A percentile compares a stretch with the other conserved stretches of the same genome.
Evolutionary conservation across 1,140 invertebrate species (phyloP).

Genomic region (Mya arenaria): DNA sequence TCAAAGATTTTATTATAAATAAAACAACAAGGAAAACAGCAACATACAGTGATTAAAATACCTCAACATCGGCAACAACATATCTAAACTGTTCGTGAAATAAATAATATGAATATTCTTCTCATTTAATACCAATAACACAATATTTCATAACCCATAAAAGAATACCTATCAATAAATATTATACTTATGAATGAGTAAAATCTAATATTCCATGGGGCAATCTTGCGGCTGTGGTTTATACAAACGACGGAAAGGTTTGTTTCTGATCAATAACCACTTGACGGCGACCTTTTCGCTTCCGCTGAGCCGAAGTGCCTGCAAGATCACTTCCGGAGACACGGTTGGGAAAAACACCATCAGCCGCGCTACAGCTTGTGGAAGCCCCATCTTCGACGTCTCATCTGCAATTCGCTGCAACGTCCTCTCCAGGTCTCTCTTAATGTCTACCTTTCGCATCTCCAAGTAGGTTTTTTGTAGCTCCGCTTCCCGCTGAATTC

Average conservation of each 20-base stretch:
- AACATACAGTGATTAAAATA: too few relatives aligned
- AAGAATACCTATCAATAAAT: too few relatives aligned
- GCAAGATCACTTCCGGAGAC: slow-evolving; percentile 30
- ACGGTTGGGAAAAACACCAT: slow-evolving; percentile 60
- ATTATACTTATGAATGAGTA: too few relatives aligned
- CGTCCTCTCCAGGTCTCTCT: slow-evolving; percentile 25
- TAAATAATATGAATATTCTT: too few relatives aligned
- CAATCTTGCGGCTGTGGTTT: too few relatives aligned
- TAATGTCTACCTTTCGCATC: neutral
- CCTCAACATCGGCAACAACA: too few relatives aligned
- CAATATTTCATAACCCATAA: too few relatives aligned
- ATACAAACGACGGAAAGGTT: slow-evolving; percentile 51
- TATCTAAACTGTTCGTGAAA: too few relatives aligned
- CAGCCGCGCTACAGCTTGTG: slow-evolving; percentile 54
- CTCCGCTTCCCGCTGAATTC: slow-evolving; percentile 41
- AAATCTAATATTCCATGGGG: too few relatives aligned
- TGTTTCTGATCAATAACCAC: slow-evolving; percentile 45
- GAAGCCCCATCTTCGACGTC: slow-evolving; percentile 14
- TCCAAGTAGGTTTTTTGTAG: slow-evolving; percentile 32
- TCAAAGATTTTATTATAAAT: too few relatives aligned
- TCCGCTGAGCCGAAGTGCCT: slow-evolving; percentile 25
- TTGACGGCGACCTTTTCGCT: slow-evolving; percentile 61
- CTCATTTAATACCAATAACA: too few relatives aligned
- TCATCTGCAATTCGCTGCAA: neutral
- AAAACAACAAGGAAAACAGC: too few relatives aligned